Evolutionary conservation across 2,888 invertebrate genomes (phyloP).

Genomic region (Mechanitis messenoides): DNA sequence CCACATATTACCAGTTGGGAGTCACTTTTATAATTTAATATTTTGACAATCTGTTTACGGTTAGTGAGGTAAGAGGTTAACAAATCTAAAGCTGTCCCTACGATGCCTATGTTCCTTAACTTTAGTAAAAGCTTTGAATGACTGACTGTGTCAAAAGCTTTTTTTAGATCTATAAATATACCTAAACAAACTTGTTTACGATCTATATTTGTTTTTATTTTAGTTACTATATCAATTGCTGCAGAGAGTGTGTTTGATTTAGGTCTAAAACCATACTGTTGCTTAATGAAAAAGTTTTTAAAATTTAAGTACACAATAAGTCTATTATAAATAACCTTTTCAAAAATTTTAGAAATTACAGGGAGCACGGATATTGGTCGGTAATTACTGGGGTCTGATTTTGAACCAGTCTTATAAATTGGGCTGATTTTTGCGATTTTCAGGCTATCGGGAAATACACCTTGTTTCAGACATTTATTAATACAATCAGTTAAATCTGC

Average conservation of each 20-base stretch:
- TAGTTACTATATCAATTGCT: slow-evolving; percentile 3
- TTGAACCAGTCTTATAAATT: slow-evolving; percentile 10
- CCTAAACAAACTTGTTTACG: neutral
- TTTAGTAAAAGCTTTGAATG: neutral
- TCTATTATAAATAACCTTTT: slow-evolving; percentile 8
- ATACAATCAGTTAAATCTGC: slow-evolving; percentile 3
- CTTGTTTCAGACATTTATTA: neutral
- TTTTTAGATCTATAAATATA: no score
- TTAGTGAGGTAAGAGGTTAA: no score
- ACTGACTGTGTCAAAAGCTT: neutral
- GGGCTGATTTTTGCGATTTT: slow-evolving; percentile 9
- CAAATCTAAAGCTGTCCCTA: no score
- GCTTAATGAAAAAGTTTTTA: slow-evolving; percentile 5
- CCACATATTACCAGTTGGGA: neutral
- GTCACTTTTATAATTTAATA: neutral
- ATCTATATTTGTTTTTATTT: slow-evolving; percentile 1
- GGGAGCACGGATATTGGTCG: slow-evolving; percentile 10
- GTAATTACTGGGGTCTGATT: slow-evolving; percentile 9
- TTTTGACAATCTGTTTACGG: neutral
- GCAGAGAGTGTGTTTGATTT: neutral
- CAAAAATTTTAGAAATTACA: slow-evolving; percentile 9
- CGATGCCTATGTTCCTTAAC: no score
- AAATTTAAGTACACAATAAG: slow-evolving; percentile 3
- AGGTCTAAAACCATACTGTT: slow-evolving; percentile 5
- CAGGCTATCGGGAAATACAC: slow-evolving; percentile 1